Conservation (phyloP, 1,140 invertebrate genomes). For the Brachionus paranguensis region DNA sequence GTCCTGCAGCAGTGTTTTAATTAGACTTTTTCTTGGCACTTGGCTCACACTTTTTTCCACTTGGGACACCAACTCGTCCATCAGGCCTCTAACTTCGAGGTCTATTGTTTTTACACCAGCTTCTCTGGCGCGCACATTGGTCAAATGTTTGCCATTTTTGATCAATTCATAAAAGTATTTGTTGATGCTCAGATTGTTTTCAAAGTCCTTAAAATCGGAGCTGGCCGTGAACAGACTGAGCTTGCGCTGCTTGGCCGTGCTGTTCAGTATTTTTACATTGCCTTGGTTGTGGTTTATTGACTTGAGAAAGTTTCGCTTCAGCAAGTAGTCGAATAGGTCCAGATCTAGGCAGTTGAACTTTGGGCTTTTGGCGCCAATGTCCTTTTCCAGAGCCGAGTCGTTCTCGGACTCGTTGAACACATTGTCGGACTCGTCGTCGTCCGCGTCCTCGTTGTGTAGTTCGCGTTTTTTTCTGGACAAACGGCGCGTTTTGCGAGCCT, state of each 20-base stretch:
- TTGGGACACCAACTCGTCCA: neutral
- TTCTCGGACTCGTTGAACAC: neutral
- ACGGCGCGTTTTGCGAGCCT: neutral
- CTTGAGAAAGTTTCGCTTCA: neutral
- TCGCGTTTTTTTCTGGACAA: neutral
- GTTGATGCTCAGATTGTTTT: slow-evolving; percentile 8
- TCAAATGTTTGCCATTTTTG: neutral
- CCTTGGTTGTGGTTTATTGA: neutral
- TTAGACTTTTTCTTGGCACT: neutral
- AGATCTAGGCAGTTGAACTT: neutral
- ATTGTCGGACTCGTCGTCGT: neutral
- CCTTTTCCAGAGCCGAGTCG: neutral
- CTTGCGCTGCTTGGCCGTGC: neutral
- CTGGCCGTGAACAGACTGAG: neutral
- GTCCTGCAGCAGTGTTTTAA: neutral
- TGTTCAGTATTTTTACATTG: neutral
- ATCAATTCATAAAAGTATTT: slow-evolving; percentile 26
- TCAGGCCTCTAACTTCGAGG: neutral
- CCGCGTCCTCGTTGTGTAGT: neutral
- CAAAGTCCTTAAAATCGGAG: neutral
- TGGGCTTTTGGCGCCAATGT: neutral
- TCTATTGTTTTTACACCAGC: neutral
- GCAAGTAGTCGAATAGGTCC: neutral
- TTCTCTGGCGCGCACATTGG: neutral
- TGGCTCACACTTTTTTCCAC: neutral